Base-by-base conservation (phyloP, 2,888 invertebrate species). In the Thera obeliscata region DNA sequence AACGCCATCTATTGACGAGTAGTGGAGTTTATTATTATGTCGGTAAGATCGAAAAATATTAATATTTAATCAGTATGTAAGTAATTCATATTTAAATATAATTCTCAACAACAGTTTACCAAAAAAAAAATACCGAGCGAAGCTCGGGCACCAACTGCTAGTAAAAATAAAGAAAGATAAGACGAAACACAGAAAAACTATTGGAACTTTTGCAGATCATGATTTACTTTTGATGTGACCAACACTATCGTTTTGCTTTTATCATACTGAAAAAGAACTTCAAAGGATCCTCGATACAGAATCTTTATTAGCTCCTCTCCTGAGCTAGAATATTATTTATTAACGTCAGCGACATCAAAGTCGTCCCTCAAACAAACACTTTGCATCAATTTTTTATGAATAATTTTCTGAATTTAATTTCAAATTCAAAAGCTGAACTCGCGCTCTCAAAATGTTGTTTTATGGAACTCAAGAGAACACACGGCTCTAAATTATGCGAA, bases 291-390 rank as follows among this genome's bases (percentile, higher is more conserved):
- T 46, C 22, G 8, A 33, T 8, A 61, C 12, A 56, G 35, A 61
- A 46, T 56, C 36, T 36, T 64, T 11, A 46, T 46, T 50, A 36
- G 41, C 38, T 36, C 6, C 46, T 54, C 38, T 22, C 22, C 36
- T 46, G 46, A 59, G 22, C 48, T 54, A 54, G 64, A 55, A 61
- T 50, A 59, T 56, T 59, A 61, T 66, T 61, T 46, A 60, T 62
- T 9, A 54, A 41, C 56, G 46, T 56, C 58, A 61, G 64, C 8
- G 64, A 70, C 70, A 59, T 70, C 64, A 70, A 70, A 67, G 66
- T 52, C 6, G 41, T 46, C 50, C 9, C 38, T 49, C 63, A 56
- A 59, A 62, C 59, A 59, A 64, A 46, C 52, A 58, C 58, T 54
- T 57, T 61, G 11, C 57, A 55, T 64, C 9, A 56, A 43, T 33